These are phyloP conservation scores for Metridium senile DNA, from an alignment of 92 coral and sea anemone genomes.

Conservation along the genomic window DNA sequence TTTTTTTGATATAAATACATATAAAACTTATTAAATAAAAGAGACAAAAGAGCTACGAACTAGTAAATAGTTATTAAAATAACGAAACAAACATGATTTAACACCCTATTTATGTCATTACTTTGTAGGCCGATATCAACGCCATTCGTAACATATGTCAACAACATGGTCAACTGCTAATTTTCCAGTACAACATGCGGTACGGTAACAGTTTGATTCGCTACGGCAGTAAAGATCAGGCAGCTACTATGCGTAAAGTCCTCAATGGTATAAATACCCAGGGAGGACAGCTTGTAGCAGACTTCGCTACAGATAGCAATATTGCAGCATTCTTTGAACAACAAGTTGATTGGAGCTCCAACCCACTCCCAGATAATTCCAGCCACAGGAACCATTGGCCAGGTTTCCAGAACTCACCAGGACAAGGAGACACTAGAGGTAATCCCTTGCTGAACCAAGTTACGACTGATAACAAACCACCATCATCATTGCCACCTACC, in stretches of 20 bases:
- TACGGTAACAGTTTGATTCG: slow-evolving; percentile 98
- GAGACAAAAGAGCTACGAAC: too few species aligned
- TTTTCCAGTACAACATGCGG: slow-evolving; percentile 89
- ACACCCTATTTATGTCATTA: not conserved
- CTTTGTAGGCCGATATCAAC: slow-evolving; percentile 79
- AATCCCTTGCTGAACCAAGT: slow-evolving; percentile 25
- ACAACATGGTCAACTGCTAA: slow-evolving; percentile 90
- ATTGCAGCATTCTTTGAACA: slow-evolving; percentile 98
- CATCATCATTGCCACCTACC: slow-evolving; percentile 29
- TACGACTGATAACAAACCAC: slow-evolving; percentile 26
- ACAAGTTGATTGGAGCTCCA: slow-evolving; percentile 90
- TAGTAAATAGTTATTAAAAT: too few species aligned
- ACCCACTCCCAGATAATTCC: slow-evolving; percentile 61
- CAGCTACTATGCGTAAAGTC: slow-evolving; percentile 75
- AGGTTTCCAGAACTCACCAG: slow-evolving; percentile 37
- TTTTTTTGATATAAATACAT: too few species aligned
- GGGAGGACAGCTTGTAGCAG: slow-evolving; percentile 77
- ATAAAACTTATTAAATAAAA: too few species aligned
- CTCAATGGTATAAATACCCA: slow-evolving; percentile 73
- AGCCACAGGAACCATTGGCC: slow-evolving; percentile 78
- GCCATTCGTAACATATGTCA: slow-evolving; percentile 86
- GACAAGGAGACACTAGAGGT: slow-evolving; percentile 21
- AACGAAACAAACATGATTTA: too few species aligned
- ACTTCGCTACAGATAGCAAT: slow-evolving; percentile 95
- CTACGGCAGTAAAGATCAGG: slow-evolving; percentile 94